Conservation (phyloP, 2,113 vertebrate species). For the Eurypyga helias region DNA sequence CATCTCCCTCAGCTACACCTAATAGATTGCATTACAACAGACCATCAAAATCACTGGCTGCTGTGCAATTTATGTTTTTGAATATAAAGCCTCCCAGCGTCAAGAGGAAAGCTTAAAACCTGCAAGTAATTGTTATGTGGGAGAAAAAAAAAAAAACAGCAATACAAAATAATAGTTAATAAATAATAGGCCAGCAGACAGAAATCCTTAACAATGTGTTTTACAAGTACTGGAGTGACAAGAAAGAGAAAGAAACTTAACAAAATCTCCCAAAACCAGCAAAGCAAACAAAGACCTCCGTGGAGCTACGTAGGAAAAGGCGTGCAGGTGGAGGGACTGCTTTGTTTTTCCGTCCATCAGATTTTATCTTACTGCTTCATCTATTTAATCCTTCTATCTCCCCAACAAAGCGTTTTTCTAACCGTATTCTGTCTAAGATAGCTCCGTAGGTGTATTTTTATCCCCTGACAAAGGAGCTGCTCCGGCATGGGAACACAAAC, state of each 20-base stretch:
- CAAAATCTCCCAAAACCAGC: neutral
- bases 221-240: neutral
- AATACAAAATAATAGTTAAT: slow-evolving; percentile 7
- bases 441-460: neutral
- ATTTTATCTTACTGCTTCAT: neutral
- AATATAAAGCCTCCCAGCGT: neutral
- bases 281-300: neutral
- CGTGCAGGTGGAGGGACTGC: neutral
- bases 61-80: neutral
- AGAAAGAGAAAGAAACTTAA: neutral
- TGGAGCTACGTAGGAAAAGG: neutral
- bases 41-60: neutral
- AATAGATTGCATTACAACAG: neutral
- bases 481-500: accelerated
- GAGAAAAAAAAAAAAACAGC: neutral
- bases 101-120: neutral
- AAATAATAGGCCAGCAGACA: neutral
- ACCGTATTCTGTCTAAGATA: accelerated
- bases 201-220: neutral
- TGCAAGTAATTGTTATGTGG: neutral
- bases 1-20: neutral
- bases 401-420: neutral
- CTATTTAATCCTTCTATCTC: neutral
- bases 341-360: neutral
- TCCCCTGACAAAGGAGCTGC: neutral